These are phyloP conservation scores for Hippocampus zosterae DNA, from an alignment of 2,113 vertebrate species.

Conservation along the genomic window DNA sequence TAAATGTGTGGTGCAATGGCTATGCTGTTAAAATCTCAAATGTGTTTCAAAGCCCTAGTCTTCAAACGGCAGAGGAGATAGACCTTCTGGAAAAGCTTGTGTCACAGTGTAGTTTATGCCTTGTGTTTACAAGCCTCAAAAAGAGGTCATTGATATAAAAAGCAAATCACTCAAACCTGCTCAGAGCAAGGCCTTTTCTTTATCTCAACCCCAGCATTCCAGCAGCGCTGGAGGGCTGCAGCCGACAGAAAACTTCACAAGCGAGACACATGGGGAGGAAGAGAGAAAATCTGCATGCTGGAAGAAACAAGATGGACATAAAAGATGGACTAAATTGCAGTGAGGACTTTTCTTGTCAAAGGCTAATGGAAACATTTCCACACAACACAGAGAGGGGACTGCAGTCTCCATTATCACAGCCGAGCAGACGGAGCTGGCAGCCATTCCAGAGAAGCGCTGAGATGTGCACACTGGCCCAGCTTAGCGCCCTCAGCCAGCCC, in stretches of 20 bases:
- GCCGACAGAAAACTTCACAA: constrained; percentile 50
- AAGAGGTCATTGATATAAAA: constrained; percentile 71
- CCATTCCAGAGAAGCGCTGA: constrained; percentile 68
- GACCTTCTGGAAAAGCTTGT: constrained; percentile 60
- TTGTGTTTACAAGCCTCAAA: constrained; percentile 67
- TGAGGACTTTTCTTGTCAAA: constrained; percentile 76
- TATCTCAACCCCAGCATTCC: constrained; percentile 68
- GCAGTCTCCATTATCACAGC: constrained; percentile 75
- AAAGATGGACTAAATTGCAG: constrained; percentile 76
- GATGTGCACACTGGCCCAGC: constrained; percentile 68
- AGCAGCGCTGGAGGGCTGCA: constrained; percentile 63
- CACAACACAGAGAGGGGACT: constrained; percentile 70
- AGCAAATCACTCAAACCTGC: constrained; percentile 70
- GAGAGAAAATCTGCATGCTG: constrained; percentile 76
- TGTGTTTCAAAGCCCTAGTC: constrained; percentile 56
- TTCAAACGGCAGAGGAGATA: constrained; percentile 51
- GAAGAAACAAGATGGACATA: constrained; percentile 79
- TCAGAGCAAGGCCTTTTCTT: constrained; percentile 62
- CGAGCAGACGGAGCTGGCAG: constrained; percentile 76
- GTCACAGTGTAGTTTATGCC: constrained; percentile 59
- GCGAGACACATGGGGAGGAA: constrained; percentile 44
- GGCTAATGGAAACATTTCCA: constrained; percentile 79
- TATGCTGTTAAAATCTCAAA: constrained; percentile 54
- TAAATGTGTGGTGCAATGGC: constrained; percentile 48
- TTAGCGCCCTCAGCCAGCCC: constrained; percentile 69